Evolutionary conservation across 2,113 vertebrate species (phyloP), one percentile per base, ranked within the genome.

Genomic region (Dendropsophus ebraccatus): DNA sequence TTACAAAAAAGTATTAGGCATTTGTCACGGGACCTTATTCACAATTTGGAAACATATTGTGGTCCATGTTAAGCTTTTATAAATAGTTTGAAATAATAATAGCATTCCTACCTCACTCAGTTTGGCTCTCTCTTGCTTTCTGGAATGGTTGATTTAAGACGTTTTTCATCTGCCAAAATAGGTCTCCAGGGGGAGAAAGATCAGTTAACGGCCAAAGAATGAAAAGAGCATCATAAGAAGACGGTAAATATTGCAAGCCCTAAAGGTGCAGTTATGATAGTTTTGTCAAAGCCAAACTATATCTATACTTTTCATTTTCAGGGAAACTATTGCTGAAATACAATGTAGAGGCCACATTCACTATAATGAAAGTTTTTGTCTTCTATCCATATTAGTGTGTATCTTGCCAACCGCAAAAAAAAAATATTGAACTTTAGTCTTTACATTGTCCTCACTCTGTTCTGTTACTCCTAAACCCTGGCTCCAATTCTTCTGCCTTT

Each of bases 111-210:
- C 74, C 58, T 52, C 9, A 23, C 30, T 50, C 8, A 79, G 19
- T 62, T 67, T 85, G 83, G 73, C 83, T 78, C 25, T 28, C 50
- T 7, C 37, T 49, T 30, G 1, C 14, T 83, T 30, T 58, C 30
- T 50, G 25, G 32, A 74, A 83, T 78, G 16, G 65, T 21, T 67
- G 37, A 85, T 35, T 50, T 62, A 49, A 62, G 67, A 65, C 52
- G 12, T 65, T 77, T 17, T 65, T 52, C 52, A 32, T 85, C 54
- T 78, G 74, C 73, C 74, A 85, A 78, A 85, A 67, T 79, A 69
- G 28, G 47, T 30, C 83, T 78, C 73, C 17, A 50, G 28, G 74
- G 35, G 73, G 74, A 77, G 45, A 78, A 54, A 79, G n/a, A 11
- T 35, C 54, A 80, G 21, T 47, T 17, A 81, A 47, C 10, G 13